Evolutionary conservation across 2,113 vertebrate species (phyloP).

Genomic region (Fukomys damarensis): DNA sequence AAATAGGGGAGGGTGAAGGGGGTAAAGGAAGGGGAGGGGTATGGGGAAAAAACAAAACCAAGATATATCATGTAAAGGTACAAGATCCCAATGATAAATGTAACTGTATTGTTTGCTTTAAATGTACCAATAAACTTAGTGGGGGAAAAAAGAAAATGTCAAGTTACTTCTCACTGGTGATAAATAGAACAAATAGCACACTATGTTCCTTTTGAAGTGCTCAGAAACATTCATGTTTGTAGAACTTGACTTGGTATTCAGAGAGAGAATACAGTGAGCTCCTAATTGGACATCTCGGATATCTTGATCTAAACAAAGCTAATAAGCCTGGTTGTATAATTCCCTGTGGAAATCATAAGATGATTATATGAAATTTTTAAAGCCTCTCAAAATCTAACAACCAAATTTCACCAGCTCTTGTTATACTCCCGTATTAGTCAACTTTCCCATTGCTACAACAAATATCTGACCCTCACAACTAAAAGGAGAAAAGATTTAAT

Average conservation of each 20-base stretch:
- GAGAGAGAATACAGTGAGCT: neutral
- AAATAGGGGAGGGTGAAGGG: no score
- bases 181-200: slow-evolving; percentile 16
- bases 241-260: slow-evolving; percentile 6
- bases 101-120: no score
- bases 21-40: no score
- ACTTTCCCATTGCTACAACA: neutral
- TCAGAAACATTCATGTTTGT: neutral
- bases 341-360: neutral
- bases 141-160: slow-evolving; percentile 64
- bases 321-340: neutral
- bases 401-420: slow-evolving; percentile 12
- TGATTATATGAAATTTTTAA: neutral
- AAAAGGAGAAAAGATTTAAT: neutral
- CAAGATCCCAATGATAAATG: no score
- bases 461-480: neutral
- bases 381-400: slow-evolving; percentile 39
- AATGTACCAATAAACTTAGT: no score
- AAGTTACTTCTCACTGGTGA: slow-evolving; percentile 49
- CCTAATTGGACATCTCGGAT: neutral
- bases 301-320: slow-evolving; percentile 45
- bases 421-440: neutral
- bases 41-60: no score
- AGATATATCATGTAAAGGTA: no score
- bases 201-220: neutral